Percentiles rank a stretch among this genome's conserved stretches.
Conservation (phyloP, 2,888 invertebrate species). For the Teleiodes luculella region DNA sequence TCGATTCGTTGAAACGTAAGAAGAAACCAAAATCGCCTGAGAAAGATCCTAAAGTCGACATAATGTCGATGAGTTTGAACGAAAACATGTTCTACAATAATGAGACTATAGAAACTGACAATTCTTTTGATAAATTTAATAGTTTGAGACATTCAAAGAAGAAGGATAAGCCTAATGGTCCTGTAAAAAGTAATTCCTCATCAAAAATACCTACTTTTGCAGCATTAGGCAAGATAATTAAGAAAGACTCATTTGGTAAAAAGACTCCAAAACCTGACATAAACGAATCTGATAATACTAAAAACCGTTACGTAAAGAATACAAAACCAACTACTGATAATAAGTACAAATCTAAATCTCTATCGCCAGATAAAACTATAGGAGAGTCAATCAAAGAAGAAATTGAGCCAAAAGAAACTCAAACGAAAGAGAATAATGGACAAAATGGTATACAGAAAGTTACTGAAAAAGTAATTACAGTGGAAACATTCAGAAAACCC, state of each 20-base stretch:
- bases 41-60: conserved; percentile 44
- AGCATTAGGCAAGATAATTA: conserved; percentile 71
- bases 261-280: conserved; percentile 40
- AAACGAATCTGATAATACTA: conserved; percentile 31
- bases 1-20: conserved; percentile 71
- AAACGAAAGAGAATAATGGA: conserved; percentile 5
- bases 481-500: conserved; percentile 15
- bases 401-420: conserved; percentile 27
- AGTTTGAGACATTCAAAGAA: conserved; percentile 67
- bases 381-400: conserved; percentile 53
- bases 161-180: conserved; percentile 51
- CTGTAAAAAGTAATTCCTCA: conserved; percentile 64
- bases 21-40: conserved; percentile 65
- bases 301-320: conserved; percentile 66
- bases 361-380: conserved; percentile 58
- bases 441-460: neutral
- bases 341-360: conserved; percentile 68
- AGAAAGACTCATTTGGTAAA: conserved; percentile 66
- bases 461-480: conserved; percentile 14
- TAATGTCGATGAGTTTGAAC: conserved; percentile 77
- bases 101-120: conserved; percentile 67
- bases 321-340: conserved; percentile 56
- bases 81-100: conserved; percentile 73
- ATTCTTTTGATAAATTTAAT: conserved; percentile 62
- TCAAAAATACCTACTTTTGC: conserved; percentile 74